Evolutionary conservation across 1,140 invertebrate species (phyloP).

Genomic region (Drosophila rhopaloa): DNA sequence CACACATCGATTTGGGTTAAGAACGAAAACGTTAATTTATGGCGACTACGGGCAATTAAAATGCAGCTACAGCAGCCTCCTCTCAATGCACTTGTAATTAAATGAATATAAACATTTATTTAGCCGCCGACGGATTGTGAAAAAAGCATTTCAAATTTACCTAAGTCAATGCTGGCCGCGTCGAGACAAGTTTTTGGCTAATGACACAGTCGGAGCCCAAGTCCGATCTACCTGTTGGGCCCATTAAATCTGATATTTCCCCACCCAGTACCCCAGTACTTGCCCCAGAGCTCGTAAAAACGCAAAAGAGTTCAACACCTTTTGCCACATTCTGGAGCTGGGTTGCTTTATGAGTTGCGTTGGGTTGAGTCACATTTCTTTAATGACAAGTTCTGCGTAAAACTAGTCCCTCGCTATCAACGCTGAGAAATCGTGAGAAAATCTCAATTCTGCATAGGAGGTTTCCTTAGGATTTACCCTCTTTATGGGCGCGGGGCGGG

Average conservation of each 20-base stretch:
- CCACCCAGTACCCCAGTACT: slow-evolving; percentile 42
- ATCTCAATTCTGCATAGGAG: slow-evolving; percentile 64
- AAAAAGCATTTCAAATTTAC: slow-evolving; percentile 63
- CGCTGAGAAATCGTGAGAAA: slow-evolving; percentile 77
- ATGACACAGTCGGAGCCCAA: slow-evolving; percentile 51
- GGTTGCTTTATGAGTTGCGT: neutral
- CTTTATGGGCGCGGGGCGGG: slow-evolving; percentile 13
- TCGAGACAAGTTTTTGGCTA: slow-evolving; percentile 51
- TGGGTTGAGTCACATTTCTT: slow-evolving; percentile 50
- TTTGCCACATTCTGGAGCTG: slow-evolving; percentile 44
- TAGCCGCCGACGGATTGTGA: slow-evolving; percentile 59
- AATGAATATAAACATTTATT: slow-evolving; percentile 82
- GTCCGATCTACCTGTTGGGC: slow-evolving; percentile 63
- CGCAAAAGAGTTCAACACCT: slow-evolving; percentile 75
- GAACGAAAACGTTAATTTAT: slow-evolving; percentile 69
- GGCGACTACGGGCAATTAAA: slow-evolving; percentile 70
- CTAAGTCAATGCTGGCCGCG: slow-evolving; percentile 45
- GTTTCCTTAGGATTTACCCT: slow-evolving; percentile 34
- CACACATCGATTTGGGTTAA: slow-evolving; percentile 73
- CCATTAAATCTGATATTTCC: slow-evolving; percentile 53
- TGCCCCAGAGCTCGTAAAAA: slow-evolving; percentile 59
- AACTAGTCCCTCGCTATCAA: slow-evolving; percentile 70
- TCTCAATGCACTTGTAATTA: slow-evolving; percentile 75
- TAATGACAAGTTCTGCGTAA: slow-evolving; percentile 75
- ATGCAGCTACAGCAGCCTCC: slow-evolving; percentile 56